These are phyloP conservation scores for Brachypalpus laphriformis DNA, from an alignment of 2,888 invertebrate species.

Conservation along the genomic window DNA sequence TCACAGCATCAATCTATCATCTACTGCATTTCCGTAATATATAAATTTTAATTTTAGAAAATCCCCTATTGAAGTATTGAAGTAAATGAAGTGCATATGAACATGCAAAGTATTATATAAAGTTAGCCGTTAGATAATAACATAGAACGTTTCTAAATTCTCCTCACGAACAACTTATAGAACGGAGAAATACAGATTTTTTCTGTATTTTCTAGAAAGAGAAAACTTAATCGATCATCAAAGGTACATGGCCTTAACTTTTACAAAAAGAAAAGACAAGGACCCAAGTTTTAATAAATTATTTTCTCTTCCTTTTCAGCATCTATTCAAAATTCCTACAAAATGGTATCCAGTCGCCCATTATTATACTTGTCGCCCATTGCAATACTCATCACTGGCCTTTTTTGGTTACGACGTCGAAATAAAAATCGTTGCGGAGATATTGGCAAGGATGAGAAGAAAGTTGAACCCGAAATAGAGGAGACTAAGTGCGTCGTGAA, in stretches of 20 bases:
- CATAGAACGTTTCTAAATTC: not conserved
- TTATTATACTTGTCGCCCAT: constrained; percentile 91
- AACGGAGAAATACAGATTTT: not conserved
- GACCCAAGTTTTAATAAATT: not conserved
- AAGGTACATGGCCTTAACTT: not conserved
- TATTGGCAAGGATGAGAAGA: constrained; percentile 76
- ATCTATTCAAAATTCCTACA: constrained; percentile 80
- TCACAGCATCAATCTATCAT: too few relatives aligned
- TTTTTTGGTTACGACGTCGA: constrained; percentile 92
- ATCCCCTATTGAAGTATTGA: not conserved
- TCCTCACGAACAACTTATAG: constrained; percentile 4
- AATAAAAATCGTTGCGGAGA: constrained; percentile 83
- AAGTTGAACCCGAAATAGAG: constrained; percentile 63
- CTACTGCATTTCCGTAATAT: too few relatives aligned
- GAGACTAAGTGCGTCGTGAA: constrained; percentile 64
- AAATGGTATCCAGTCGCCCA: constrained; percentile 91
- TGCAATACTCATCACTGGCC: constrained; percentile 90
- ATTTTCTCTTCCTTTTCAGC: constrained; percentile 11
- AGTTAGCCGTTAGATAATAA: not conserved
- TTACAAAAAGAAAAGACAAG: constrained; percentile 10
- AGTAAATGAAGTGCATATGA: not conserved
- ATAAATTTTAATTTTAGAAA: too few relatives aligned
- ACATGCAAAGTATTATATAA: not conserved
- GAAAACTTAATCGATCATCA: not conserved
- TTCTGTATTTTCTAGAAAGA: not conserved